Conservation (phyloP, 2,113 vertebrate genomes). For the Boulengeromyrus knoepffleri region DNA sequence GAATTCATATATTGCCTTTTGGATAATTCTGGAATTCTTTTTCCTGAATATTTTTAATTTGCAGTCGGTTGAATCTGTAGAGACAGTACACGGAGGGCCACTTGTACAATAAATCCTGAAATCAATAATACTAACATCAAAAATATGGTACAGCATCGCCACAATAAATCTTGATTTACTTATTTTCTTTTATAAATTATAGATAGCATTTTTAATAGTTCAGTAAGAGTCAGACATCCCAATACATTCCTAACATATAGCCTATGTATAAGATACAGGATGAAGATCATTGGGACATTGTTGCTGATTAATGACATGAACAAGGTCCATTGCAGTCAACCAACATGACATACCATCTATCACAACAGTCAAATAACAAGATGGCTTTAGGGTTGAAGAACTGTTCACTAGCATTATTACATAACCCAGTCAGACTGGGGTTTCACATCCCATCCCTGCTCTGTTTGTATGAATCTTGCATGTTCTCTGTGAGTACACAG, state of each 20-base stretch:
- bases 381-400: background rate
- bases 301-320: background rate
- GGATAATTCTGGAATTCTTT: background rate
- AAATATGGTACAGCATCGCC: background rate
- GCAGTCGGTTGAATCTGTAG: background rate
- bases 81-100: background rate
- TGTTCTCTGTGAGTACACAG: background rate
- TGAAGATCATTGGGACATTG: background rate
- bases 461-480: background rate
- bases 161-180: background rate
- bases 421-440: background rate
- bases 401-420: background rate
- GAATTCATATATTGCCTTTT: background rate
- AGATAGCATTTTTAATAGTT: background rate
- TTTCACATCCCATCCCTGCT: background rate
- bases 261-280: background rate
- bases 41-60: background rate
- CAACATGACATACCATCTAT: background rate
- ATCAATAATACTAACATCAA: background rate
- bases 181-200: background rate
- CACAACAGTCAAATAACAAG: background rate
- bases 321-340: background rate
- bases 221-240: background rate
- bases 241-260: background rate
- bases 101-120: background rate